These are phyloP conservation scores for Teleopsis dalmanni DNA, from an alignment of 1,140 invertebrate species.

Conservation along the genomic window DNA sequence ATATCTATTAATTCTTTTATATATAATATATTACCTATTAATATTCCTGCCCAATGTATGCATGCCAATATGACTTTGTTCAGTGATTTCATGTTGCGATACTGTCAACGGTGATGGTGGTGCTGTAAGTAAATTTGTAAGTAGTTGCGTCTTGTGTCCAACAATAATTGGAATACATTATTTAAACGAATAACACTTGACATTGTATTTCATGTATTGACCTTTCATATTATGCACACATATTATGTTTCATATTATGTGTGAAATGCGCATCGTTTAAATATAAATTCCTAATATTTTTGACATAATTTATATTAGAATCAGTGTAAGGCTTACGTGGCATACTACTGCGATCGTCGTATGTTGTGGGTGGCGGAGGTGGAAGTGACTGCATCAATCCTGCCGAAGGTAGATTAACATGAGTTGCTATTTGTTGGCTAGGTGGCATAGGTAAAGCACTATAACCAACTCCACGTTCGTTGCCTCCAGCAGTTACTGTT, in stretches of 20 bases:
- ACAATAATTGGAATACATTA: too few species aligned
- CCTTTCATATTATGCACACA: too few species aligned
- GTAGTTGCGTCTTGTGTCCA: neutral
- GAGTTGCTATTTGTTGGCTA: conserved; percentile 55
- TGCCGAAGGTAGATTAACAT: conserved; percentile 44
- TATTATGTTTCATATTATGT: too few species aligned
- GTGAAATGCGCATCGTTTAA: too few species aligned
- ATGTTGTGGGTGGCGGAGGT: conserved; percentile 54
- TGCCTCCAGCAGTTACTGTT: conserved; percentile 21
- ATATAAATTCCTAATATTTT: too few species aligned
- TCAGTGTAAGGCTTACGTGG: conserved; percentile 73
- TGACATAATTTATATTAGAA: too few species aligned
- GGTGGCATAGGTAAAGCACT: conserved; percentile 63
- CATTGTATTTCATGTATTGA: too few species aligned
- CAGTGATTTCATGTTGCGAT: conserved; percentile 43
- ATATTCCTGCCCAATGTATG: conserved; percentile 51
- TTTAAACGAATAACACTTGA: too few species aligned
- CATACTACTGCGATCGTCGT: conserved; percentile 63
- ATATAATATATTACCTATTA: conserved; percentile 32
- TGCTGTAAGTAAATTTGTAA: conserved; percentile 51
- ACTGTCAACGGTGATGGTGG: conserved; percentile 70
- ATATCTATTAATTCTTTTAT: neutral
- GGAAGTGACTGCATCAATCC: conserved; percentile 69
- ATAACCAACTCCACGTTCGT: conserved; percentile 72
- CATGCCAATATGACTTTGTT: conserved; percentile 49